phyloP scores from a whole-genome alignment of 2,888 invertebrate genomes.

The Papilio protenor region DNA sequence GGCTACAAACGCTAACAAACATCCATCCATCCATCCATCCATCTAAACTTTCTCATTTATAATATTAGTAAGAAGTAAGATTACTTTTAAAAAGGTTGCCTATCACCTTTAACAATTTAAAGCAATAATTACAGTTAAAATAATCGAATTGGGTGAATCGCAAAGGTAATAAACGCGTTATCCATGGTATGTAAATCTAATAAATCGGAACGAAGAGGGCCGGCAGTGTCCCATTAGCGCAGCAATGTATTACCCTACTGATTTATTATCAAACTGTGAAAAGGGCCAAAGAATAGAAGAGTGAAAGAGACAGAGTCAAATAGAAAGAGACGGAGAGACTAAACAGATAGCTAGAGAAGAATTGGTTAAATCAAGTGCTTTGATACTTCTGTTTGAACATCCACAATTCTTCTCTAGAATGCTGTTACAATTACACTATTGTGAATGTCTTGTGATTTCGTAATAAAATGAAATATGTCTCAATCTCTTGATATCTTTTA shows the following conservation, averaged over 20 bases:
- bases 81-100: background rate
- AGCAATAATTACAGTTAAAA: conserved; percentile 36
- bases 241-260: conserved; percentile 40
- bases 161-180: conserved; percentile 41
- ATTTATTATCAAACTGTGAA: conserved; percentile 40
- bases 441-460: too few relatives aligned
- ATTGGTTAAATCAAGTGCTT: too few relatives aligned
- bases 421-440: too few relatives aligned
- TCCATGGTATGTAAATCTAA: conserved; percentile 43
- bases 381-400: too few relatives aligned
- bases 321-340: background rate
- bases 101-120: background rate
- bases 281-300: conserved; percentile 5
- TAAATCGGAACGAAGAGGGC: conserved; percentile 41
- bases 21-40: too few relatives aligned
- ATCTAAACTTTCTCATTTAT: too few relatives aligned
- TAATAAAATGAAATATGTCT: too few relatives aligned
- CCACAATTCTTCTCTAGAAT: too few relatives aligned
- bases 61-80: too few relatives aligned
- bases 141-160: conserved; percentile 38
- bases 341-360: too few relatives aligned
- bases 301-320: background rate
- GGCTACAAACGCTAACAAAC: too few relatives aligned
- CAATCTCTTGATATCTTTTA: too few relatives aligned
- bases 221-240: conserved; percentile 38